phyloP scores from a whole-genome alignment of 2,113 vertebrate genomes.

The Sapayoa aenigma region DNA sequence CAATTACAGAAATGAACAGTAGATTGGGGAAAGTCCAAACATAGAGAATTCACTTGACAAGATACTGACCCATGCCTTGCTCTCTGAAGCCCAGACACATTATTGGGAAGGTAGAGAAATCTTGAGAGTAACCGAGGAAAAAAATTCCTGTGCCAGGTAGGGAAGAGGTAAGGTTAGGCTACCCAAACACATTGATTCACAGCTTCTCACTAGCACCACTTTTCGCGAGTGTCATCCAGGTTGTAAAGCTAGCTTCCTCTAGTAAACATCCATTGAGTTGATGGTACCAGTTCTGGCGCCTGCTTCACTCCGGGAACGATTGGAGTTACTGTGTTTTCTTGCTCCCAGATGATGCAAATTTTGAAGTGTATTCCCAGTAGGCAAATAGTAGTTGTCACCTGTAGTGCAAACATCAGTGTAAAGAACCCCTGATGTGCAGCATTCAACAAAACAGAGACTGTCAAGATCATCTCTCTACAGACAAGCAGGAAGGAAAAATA shows the following conservation, averaged over 20 bases:
- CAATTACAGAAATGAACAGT: background rate
- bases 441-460: constrained; percentile 42
- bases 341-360: background rate
- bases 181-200: background rate
- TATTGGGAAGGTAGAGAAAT: background rate
- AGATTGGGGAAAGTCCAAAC: background rate
- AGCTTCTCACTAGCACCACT: background rate
- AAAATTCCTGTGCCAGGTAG: background rate
- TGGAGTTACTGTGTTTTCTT: background rate
- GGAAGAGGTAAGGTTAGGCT: background rate
- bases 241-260: background rate
- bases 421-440: background rate
- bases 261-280: background rate
- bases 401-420: background rate
- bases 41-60: background rate
- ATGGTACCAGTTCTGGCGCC: background rate
- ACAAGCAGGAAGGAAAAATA: constrained; percentile 47
- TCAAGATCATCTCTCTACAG: constrained; percentile 4
- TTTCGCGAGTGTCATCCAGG: background rate
- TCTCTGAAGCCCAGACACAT: background rate
- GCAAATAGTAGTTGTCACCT: constrained; percentile 14
- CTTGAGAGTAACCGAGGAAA: background rate
- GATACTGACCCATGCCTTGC: background rate
- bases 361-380: background rate
- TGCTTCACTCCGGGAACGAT: background rate